These are phyloP conservation scores for Ptychadena robeensis DNA, from an alignment of 2,797 vertebrate species.

Conservation along the genomic window DNA sequence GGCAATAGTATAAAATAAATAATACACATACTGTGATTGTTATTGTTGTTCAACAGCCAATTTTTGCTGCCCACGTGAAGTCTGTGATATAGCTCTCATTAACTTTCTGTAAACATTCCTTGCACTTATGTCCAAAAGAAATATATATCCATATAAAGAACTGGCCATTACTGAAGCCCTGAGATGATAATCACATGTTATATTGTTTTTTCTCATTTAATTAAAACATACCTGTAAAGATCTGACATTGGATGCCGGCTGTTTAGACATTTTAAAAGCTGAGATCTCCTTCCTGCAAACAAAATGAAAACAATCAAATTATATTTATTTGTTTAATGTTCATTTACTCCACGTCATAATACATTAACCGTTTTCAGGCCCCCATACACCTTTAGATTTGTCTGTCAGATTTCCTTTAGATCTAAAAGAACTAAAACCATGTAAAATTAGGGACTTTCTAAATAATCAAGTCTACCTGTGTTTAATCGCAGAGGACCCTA, in stretches of 20 bases:
- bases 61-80: background rate
- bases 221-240: slow-evolving; percentile 91
- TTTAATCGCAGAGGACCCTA: too few relatives aligned
- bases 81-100: background rate
- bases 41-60: background rate
- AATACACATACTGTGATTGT: background rate
- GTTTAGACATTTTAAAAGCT: slow-evolving; percentile 89
- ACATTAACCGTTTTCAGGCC: slow-evolving; percentile 85
- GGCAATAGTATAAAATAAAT: background rate
- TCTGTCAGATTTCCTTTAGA: too few relatives aligned
- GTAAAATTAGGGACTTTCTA: too few relatives aligned
- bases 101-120: background rate
- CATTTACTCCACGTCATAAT: slow-evolving; percentile 79
- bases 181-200: too few relatives aligned
- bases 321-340: slow-evolving; percentile 70
- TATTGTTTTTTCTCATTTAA: background rate
- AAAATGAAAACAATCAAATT: slow-evolving; percentile 76
- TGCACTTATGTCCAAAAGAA: background rate
- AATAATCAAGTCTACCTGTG: too few relatives aligned
- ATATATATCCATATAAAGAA: too few relatives aligned
- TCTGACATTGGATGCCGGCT: slow-evolving; percentile 92
- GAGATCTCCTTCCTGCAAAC: slow-evolving; percentile 81
- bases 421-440: too few relatives aligned
- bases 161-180: too few relatives aligned
- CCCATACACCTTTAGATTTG: slow-evolving; percentile 82